phyloP scores from a whole-genome alignment of 2,888 invertebrate genomes.

The Caenorhabditis japonica region DNA sequence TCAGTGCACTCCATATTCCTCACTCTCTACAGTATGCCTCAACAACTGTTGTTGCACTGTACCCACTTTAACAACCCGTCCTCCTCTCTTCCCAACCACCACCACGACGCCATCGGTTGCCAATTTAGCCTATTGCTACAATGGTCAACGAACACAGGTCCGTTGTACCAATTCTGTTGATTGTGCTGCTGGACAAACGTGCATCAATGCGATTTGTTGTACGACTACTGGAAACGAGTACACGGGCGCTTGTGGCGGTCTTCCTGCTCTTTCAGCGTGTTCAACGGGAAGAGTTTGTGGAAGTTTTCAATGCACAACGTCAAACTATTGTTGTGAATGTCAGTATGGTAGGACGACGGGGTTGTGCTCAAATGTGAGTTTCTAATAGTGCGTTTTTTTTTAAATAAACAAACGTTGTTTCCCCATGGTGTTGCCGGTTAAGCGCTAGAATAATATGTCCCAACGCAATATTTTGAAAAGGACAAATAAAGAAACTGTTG shows the following conservation, averaged over 20 bases:
- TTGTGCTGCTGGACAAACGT: constrained; percentile 63
- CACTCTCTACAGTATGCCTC: constrained; percentile 38
- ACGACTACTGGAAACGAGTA: constrained; percentile 69
- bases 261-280: constrained; percentile 66
- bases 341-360: constrained; percentile 66
- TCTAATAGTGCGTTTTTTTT: too few species aligned
- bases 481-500: too few species aligned
- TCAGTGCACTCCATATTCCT: constrained; percentile 54
- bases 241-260: constrained; percentile 68
- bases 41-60: constrained; percentile 61
- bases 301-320: constrained; percentile 64
- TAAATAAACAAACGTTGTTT: too few species aligned
- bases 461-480: too few species aligned
- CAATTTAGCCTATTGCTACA: constrained; percentile 63
- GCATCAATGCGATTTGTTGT: constrained; percentile 71
- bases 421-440: too few species aligned
- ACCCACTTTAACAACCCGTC: constrained; percentile 21
- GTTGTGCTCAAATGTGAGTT: constrained; percentile 58
- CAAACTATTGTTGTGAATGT: constrained; percentile 74
- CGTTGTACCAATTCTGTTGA: constrained; percentile 58
- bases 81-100: constrained; percentile 13
- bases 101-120: constrained; percentile 37
- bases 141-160: constrained; percentile 61
- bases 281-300: constrained; percentile 50
- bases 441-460: too few species aligned